These are phyloP conservation scores for Cuniculus paca DNA, from an alignment of 2,797 vertebrate species.

Conservation along the genomic window DNA sequence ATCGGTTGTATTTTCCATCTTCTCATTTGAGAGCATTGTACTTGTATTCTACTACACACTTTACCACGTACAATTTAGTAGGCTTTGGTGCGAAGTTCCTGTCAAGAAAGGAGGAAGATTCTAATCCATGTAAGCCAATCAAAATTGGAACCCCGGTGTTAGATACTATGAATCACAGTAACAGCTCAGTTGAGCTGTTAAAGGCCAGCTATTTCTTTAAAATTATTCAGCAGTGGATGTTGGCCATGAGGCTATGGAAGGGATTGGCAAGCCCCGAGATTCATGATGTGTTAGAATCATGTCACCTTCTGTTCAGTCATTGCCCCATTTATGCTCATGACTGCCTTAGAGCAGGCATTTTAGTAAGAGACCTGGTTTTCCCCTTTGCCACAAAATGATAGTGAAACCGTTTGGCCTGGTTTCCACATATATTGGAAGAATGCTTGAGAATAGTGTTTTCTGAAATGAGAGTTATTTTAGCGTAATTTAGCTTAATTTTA, in stretches of 20 bases:
- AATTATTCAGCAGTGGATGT: slow-evolving; percentile 23
- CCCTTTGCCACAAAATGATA: slow-evolving; percentile 57
- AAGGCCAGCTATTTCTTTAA: slow-evolving; percentile 39
- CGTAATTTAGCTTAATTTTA: too few relatives aligned
- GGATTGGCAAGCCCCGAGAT: neutral
- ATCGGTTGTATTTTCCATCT: slow-evolving; percentile 61
- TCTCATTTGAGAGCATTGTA: slow-evolving; percentile 24
- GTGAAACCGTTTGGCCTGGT: slow-evolving; percentile 43
- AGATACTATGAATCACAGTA: neutral
- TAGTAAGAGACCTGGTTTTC: slow-evolving; percentile 53
- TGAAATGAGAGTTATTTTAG: slow-evolving; percentile 72
- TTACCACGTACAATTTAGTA: slow-evolving; percentile 59
- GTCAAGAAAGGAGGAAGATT: slow-evolving; percentile 62
- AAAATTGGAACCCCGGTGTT: slow-evolving; percentile 62
- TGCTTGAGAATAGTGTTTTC: slow-evolving; percentile 46
- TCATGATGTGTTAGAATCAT: neutral
- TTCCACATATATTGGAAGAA: slow-evolving; percentile 57
- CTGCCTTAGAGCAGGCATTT: neutral
- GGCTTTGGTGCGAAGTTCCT: slow-evolving; percentile 38
- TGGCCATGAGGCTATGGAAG: neutral
- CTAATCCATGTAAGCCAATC: slow-evolving; percentile 66
- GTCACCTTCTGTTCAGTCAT: neutral
- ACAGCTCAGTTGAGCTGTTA: slow-evolving; percentile 27
- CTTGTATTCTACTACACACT: slow-evolving; percentile 23
- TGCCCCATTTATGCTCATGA: slow-evolving; percentile 27